phyloP scores from a whole-genome alignment of 1,140 invertebrate genomes.

The Onthophagus taurus region DNA sequence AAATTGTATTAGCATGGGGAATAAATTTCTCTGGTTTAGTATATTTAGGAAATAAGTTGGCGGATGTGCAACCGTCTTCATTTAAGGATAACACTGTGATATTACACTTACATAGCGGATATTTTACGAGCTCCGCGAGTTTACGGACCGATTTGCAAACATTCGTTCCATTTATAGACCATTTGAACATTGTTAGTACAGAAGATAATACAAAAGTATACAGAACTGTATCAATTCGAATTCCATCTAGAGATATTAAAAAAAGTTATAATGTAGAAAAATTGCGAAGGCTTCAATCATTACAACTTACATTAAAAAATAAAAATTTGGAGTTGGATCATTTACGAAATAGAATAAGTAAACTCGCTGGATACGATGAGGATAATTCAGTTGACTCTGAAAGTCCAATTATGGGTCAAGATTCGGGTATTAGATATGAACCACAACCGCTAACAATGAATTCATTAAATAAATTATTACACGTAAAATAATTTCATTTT shows the following conservation, averaged over 20 bases:
- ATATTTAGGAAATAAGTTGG: constrained; percentile 65
- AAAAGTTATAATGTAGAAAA: constrained; percentile 67
- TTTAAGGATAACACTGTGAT: constrained; percentile 72
- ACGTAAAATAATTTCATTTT: constrained; percentile 2
- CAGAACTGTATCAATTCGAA: constrained; percentile 33
- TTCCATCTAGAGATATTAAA: constrained; percentile 50
- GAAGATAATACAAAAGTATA: constrained; percentile 24
- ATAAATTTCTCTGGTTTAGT: constrained; percentile 73
- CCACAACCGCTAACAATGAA: constrained; percentile 41
- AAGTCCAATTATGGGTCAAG: constrained; percentile 34
- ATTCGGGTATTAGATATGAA: constrained; percentile 35
- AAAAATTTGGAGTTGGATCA: constrained; percentile 44
- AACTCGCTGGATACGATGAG: neutral
- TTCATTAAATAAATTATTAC: constrained; percentile 41
- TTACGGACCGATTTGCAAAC: constrained; percentile 29
- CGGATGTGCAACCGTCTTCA: constrained; percentile 58
- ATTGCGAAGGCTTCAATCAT: constrained; percentile 48
- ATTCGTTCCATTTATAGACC: constrained; percentile 29
- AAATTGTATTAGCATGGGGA: constrained; percentile 68
- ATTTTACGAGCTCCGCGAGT: constrained; percentile 51
- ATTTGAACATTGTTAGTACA: constrained; percentile 29
- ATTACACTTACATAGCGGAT: constrained; percentile 80
- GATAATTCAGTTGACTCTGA: constrained; percentile 3
- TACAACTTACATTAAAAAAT: constrained; percentile 49
- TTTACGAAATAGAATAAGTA: constrained; percentile 42